Conservation (phyloP, 2,797 vertebrate genomes). For the Nyctibius grandis region DNA sequence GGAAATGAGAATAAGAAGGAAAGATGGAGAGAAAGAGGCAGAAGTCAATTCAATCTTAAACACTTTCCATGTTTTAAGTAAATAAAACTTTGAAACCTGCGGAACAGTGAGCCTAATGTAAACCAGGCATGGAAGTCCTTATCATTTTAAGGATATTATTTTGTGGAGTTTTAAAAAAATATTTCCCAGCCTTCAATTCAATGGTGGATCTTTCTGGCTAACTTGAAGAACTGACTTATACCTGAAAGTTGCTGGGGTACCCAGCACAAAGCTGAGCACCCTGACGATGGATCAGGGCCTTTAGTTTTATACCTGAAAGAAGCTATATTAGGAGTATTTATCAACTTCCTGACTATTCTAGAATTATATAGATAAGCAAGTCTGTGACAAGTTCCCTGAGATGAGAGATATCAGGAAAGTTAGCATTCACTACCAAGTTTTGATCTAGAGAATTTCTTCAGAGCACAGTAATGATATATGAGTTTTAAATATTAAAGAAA, state of each 20-base stretch:
- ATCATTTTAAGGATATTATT: background rate
- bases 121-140: background rate
- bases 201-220: background rate
- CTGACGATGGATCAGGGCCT: background rate
- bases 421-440: background rate
- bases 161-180: background rate
- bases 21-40: background rate
- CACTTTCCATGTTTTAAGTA: background rate
- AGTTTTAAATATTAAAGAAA: background rate
- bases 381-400: background rate
- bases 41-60: background rate
- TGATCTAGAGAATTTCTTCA: background rate
- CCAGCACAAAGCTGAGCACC: background rate
- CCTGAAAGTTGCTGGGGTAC: background rate
- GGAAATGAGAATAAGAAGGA: background rate
- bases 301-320: background rate
- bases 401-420: background rate
- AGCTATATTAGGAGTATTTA: background rate
- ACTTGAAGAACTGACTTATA: background rate
- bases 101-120: background rate
- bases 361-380: background rate
- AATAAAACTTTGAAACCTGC: background rate
- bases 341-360: background rate
- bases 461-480: background rate
- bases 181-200: background rate